Base-by-base conservation (phyloP, 2,888 invertebrate genomes). In the Sarcophaga carnaria region DNA sequence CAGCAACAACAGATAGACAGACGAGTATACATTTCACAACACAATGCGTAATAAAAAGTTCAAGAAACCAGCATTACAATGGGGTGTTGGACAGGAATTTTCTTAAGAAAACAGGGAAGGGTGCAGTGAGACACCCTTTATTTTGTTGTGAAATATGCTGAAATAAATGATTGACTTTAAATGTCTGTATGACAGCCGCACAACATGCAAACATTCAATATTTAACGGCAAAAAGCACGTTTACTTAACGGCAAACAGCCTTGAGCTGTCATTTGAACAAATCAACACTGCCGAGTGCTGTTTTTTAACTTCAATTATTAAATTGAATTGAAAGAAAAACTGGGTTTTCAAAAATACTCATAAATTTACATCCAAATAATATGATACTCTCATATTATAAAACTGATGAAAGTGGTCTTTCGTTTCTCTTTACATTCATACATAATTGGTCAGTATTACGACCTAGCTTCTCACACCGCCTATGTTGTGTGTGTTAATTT, bases 211-310 rank as follows among this genome's bases (percentile, higher is more conserved):
- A 54, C 12, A 54, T 54, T 54, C 5, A 14, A 54, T 14, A 54
- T 54, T 22, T 54, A 54, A 37, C 5, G 27, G 77, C 47, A 45
- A 54, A 25, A 45, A 14, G 60, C 76, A 80, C 77, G 72, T 83
- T 74, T 74, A 80, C 62, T 81, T 78, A 59, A 74, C 60, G 60
- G 49, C 37, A 85, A 85, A 80, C 62, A 83, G 85, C 82, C 87
- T 78, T 74, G 74, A 85, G 87, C 80, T 87, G 85, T 87, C 85
- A 83, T 83, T 78, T 70, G 54, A 83, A 82, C 78, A 80, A 82
- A 85, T 87, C 81, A 79, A 81, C 84, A 84, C 83, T 81, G 64
- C 20, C 70, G 14, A 67, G 49, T 72, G 60, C 27, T 69, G 71
- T 8, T 62, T 69, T 72, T 2, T 0, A 54, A 54, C 4, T 54